Conservation (phyloP, 2,888 invertebrate genomes). For the Acleris emargana region DNA sequence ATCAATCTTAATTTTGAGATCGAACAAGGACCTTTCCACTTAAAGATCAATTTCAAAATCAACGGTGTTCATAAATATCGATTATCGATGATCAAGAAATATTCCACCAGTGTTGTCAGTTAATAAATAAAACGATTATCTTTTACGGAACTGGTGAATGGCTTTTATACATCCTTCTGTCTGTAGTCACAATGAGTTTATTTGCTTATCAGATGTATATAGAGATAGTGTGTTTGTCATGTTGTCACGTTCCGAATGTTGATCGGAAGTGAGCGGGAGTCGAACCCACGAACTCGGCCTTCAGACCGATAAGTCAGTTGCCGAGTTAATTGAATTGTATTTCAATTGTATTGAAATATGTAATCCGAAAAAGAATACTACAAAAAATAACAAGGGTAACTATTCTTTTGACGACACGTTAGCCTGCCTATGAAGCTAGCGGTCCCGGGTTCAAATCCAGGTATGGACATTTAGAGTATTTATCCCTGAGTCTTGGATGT, state of each 20-base stretch:
- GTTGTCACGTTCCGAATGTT: conserved; percentile 25
- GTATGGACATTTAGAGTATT: too few species aligned
- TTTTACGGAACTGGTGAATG: background rate
- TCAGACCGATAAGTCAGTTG: conserved; percentile 22
- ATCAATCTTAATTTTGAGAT: conserved; percentile 11
- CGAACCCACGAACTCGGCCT: conserved; percentile 38
- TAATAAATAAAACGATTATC: background rate
- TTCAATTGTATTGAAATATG: conserved; percentile 14
- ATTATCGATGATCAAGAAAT: background rate
- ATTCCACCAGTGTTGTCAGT: background rate
- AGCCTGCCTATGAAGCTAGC: too few species aligned
- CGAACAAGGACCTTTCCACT: background rate
- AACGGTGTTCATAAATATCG: conserved; percentile 8
- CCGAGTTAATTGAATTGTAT: conserved; percentile 4
- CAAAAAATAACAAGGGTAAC: too few species aligned
- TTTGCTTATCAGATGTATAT: conserved; percentile 14
- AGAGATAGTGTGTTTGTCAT: conserved; percentile 12
- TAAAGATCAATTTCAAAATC: conserved; percentile 4
- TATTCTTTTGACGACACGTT: too few species aligned
- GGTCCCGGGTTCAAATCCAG: too few species aligned
- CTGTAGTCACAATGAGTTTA: conserved; percentile 17
- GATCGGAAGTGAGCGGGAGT: conserved; percentile 41
- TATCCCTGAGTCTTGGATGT: too few species aligned
- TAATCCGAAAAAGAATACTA: background rate
- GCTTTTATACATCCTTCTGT: background rate